Evolutionary conservation across 1,140 invertebrate genomes (phyloP), one percentile per base, ranked within the genome.

Genomic region (Drosophila eugracilis): DNA sequence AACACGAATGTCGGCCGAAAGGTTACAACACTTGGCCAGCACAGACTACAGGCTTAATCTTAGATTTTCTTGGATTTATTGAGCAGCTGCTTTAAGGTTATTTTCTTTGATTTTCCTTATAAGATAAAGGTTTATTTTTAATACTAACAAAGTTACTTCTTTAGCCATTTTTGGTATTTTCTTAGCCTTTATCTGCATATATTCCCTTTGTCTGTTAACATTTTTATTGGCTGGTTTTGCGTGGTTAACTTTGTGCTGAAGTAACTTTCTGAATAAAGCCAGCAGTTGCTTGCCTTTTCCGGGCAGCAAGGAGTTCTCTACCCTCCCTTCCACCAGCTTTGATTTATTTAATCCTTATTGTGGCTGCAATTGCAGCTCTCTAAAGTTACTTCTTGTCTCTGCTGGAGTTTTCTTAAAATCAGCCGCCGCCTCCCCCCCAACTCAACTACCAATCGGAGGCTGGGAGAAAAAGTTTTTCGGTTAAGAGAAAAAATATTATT

Each of bases 261-360:
- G 22, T 21, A 41, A 60, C 49, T 65, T 60, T 60, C 30, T 17
- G 10, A 47, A 65, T 60, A 60, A 59, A 37, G 26, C 28, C 14
- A 36, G 17, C 7, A 44, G 24, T 21, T 32, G n/a, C 2, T 21
- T n/a, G n/a, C n/a, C n/a, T n/a, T n/a, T n/a, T n/a, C n/a, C n/a
- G n/a, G 17, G 28, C 17, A 5, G 14, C 6, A 14, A 21, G 6
- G 12, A 19, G 28, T n/a, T 32, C 6, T 22, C 12, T 14, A n/a
- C 30, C 2, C 1, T 15, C 12, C n/a, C 10, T 5, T 19, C n/a
- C n/a, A n/a, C n/a, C 12, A 12, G 7, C n/a, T 42, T 34, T 52
- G 59, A 67, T 52, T 67, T 67, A 65, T 52, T 63, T 49, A 24
- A 49, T 63, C 26, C 15, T 10, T 41, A 59, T 59, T 62, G 19